phyloP scores from a whole-genome alignment of 2,113 vertebrate genomes.

The Ceyx margarethae region DNA sequence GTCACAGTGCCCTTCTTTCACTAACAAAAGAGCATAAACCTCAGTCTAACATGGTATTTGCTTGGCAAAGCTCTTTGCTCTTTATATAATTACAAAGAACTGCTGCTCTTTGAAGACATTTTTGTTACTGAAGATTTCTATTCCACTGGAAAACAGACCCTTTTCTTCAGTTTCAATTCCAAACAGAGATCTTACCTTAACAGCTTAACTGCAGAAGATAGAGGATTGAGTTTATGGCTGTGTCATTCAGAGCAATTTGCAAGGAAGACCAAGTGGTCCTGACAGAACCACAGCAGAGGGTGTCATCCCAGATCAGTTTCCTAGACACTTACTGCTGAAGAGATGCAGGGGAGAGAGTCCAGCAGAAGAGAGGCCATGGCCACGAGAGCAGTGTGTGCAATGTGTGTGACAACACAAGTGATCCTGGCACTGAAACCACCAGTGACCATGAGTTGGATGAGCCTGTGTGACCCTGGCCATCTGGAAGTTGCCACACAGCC shows the following conservation, averaged over 20 bases:
- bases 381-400: accelerated
- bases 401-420: not conserved
- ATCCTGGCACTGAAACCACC: not conserved
- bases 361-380: not conserved
- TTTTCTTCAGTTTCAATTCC: not conserved
- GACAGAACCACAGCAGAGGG: not conserved
- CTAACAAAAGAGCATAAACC: not conserved
- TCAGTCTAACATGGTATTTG: not conserved
- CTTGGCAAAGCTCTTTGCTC: not conserved
- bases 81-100: not conserved
- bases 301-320: not conserved
- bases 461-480: not conserved
- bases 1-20: not conserved
- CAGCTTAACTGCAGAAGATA: not conserved
- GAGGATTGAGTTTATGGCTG: not conserved
- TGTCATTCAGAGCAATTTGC: not conserved
- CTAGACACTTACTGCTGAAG: not conserved
- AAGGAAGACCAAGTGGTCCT: not conserved
- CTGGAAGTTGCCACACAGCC: not conserved
- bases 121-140: not conserved
- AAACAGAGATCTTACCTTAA: not conserved
- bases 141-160: not conserved
- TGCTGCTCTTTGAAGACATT: not conserved
- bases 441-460: too few relatives aligned
- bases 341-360: not conserved